Conservation (phyloP, 2,888 invertebrate genomes). For the Microchrysa polita region DNA sequence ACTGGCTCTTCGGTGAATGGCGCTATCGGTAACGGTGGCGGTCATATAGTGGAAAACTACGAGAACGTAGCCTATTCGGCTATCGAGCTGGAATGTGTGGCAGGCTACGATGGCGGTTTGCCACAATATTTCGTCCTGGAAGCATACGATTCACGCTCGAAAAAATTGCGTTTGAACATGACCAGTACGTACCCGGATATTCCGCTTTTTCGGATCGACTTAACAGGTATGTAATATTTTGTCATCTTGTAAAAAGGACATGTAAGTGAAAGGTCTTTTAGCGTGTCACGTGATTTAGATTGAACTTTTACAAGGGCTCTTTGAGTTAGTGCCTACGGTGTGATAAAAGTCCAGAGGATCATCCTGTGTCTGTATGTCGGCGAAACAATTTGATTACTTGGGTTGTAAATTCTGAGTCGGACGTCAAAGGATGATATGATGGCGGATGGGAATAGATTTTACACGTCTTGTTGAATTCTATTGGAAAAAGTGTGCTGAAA, state of each 20-base stretch:
- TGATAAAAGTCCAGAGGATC: no score
- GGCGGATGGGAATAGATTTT: no score
- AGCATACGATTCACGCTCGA: constrained; percentile 80
- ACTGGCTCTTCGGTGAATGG: constrained; percentile 26
- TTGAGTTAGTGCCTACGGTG: not conserved
- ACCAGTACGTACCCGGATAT: constrained; percentile 70
- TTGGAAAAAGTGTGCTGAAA: no score
- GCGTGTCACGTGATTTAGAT: not conserved
- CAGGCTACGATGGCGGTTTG: constrained; percentile 89
- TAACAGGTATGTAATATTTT: constrained; percentile 61
- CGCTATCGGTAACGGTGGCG: constrained; percentile 12
- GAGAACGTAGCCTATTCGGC: constrained; percentile 63
- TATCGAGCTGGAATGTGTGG: constrained; percentile 84
- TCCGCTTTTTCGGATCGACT: constrained; percentile 70
- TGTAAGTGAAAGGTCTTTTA: not conserved
- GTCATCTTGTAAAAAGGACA: not conserved
- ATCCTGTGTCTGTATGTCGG: no score
- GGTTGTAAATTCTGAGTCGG: no score
- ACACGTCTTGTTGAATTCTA: no score
- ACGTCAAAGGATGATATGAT: no score
- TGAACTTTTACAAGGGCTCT: not conserved
- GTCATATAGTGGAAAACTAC: constrained; percentile 61
- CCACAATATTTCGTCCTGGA: constrained; percentile 86
- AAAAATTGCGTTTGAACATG: constrained; percentile 75
- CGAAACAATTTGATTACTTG: no score